Evolutionary conservation across 2,888 invertebrate species (phyloP), one percentile per base, ranked within the genome.

Genomic region (Brachynemurus nebulosus): DNA sequence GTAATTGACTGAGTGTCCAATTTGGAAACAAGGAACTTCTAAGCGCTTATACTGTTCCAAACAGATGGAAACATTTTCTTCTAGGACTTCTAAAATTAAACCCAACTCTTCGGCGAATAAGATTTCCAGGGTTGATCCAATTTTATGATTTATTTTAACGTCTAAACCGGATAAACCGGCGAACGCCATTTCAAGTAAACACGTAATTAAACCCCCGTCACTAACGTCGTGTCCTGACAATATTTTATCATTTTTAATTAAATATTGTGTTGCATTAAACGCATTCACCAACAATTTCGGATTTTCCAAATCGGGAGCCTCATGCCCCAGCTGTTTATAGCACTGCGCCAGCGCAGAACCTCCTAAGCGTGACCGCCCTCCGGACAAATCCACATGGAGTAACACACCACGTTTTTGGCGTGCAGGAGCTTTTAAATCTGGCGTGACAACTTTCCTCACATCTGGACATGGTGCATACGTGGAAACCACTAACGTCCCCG

Each of bases 401-500:
- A 96, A 61, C 1, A 70, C 67, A 1, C 88, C 84, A 3, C 67
- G 66, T 55, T 72, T 68, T 16, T 72, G 69, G 40, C 61, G 54
- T 0, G 70, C 65, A 0, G 83, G 80, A 40, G 74, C 73, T 63
- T 86, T 86, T 2, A 97, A 67, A 56, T 92, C 91, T 0, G 97
- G 96, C n/a, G 95, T 95, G 0, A 95, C 76, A 51, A 81, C 76
- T 39, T 80, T 72, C 4, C 76, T 75, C 12, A 98, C 77, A 60
- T 98, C 89, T 0, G 90, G 86, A 61, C 96, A 96, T 0, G 92
- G 90, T 0, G 90, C 96, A 63, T 97, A 98, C 0, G 89, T 82
- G 0, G 96, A 96, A n/a, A 98, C 77, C 0, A 97, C 97, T 42
- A 97, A 67, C 0, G 93, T 88, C 16, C 93, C 93, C 23, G 86